Base-by-base conservation (phyloP, 2,888 invertebrate species). In the Ischnus inquisitorius region DNA sequence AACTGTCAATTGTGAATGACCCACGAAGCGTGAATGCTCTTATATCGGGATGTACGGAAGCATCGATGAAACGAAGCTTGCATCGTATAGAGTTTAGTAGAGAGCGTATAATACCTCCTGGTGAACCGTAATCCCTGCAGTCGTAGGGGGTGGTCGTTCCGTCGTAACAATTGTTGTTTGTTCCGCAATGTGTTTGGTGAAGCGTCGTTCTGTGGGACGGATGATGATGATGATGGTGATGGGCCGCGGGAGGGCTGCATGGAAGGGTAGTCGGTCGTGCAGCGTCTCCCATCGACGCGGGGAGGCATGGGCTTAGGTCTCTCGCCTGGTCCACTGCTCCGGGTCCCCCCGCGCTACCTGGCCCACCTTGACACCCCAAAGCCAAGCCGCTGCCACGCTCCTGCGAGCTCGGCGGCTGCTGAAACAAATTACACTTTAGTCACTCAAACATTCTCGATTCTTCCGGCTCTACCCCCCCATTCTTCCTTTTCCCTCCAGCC, bases 291-390 rank as follows among this genome's bases (percentile, higher is more conserved):
- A 95, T 95, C 89, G 95, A 94, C 90, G 96, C 96, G 80, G 97
- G 96, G 86, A 96, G 95, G 92, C 96, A 96, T 88, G 97, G 96
- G 92, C 96, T 96, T 88, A 96, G 94, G 92, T 96, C 96, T 90
- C 96, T 95, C 88, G 96, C 96, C 91, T 96, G 96, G 93, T 96
- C 96, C 95, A 96, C 96, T 68, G 90, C 91, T 87, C 92, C 92
- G 86, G 92, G 92, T 89, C 90, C 87, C 86, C 93, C 95, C 94
- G 94, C 96, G 95, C 95, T 96, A 83, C 87, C 88, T 87, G 91
- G 91, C 88, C 92, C 92, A 91, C 92, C 92, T 90, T 93, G 93
- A 90, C 93, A 92, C 87, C 93, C 92, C 90, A 92, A 90, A 92
- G 91, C 91, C 90, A 93, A 91, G 90, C 93, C 93, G 92, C 92